Evolutionary conservation across 2,113 vertebrate genomes (phyloP).

Genomic region (Daphoenositta chrysoptera): DNA sequence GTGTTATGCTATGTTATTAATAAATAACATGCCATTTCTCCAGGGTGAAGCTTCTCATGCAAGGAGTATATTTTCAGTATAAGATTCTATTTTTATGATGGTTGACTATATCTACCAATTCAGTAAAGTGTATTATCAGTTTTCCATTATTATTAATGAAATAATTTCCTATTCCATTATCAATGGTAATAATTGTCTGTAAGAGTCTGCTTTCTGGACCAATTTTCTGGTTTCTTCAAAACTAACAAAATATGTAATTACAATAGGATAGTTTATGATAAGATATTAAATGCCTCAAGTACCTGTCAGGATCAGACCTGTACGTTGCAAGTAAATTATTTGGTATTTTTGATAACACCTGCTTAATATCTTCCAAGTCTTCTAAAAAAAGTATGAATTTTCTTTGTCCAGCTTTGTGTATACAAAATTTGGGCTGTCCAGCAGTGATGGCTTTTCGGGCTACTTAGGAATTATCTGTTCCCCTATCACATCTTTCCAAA

Average conservation of each 20-base stretch:
- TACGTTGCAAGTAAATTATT: neutral
- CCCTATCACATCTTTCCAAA: neutral
- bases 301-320: neutral
- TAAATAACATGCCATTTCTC: neutral
- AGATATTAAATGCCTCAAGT: neutral
- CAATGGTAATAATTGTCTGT: neutral
- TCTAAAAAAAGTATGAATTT: neutral
- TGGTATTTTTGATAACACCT: neutral
- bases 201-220: neutral
- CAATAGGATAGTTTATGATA: neutral
- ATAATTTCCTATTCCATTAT: neutral
- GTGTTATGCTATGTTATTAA: neutral
- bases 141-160: neutral
- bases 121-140: neutral
- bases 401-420: neutral
- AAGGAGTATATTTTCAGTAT: neutral
- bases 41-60: neutral
- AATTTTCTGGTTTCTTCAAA: neutral
- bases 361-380: neutral
- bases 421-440: neutral
- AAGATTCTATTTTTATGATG: neutral
- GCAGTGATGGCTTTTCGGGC: neutral
- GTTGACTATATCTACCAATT: neutral
- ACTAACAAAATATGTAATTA: neutral
- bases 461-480: neutral